Evolutionary conservation across 2,888 invertebrate species (phyloP), one percentile per base, ranked within the genome.

Genomic region (Endotricha flammealis): DNA sequence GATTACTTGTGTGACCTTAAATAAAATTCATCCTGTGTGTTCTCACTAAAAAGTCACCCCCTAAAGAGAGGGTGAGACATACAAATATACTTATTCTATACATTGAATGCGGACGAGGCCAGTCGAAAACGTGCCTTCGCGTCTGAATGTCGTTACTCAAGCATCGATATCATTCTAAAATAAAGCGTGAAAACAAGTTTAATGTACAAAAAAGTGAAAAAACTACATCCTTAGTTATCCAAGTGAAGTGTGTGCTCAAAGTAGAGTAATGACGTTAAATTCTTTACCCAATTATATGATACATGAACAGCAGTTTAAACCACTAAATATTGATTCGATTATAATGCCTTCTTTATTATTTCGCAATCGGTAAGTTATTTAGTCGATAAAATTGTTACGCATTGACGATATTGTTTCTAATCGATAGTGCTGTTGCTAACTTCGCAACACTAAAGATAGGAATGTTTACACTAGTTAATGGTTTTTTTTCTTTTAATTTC

Each of bases 341-440:
- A 85, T 75, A 64, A 90, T 90, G 90, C 90, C 90, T 53, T 88
- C 90, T 69, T 88, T 90, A 88, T 81, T 90, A 78, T 89, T 88
- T 76, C 87, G 88, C 77, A 89, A 89, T 85, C 88, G 89, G 90
- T 90, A 71, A 89, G 90, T 53, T 17, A 13, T 35, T 29, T 6
- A 35, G 23, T 58, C 56, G 48, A 55, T 51, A 50, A 50, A n/a
- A 46, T 27, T 11, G 4, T 51, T 57, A 62, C 55, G 68, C 65
- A 65, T 57, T 62, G 62, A 57, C 60, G 57, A 48, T 52, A n/a
- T n/a, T n/a, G 51, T 42, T 51, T 57, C 57, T 38, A 67, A 61
- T 64, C 63, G 62, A 59, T 57, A 50, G 44, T 57, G 39, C 44
- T 52, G 53, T 46, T 30, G 44, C 63, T 54, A 45, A 48, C 60